Base-by-base conservation (phyloP, 2,888 invertebrate genomes). In the Harpalus rufipes region DNA sequence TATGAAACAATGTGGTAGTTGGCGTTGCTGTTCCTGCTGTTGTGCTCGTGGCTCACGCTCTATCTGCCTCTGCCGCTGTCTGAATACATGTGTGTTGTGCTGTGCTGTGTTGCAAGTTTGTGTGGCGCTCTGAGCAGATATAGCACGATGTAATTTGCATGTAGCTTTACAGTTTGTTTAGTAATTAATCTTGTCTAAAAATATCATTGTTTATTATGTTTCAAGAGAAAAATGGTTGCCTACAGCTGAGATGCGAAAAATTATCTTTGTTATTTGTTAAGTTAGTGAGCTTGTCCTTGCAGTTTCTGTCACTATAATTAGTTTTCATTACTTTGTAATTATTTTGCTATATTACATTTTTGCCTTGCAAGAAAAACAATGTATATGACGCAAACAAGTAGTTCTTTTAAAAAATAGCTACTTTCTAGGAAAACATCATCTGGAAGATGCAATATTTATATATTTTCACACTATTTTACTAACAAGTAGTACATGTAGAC, bases 61-160 rank as follows among this genome's bases (percentile, higher is more conserved):
- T 68, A 68, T 68, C 68, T 68, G 32, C 14, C 32, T 25, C 44
- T 51, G 44, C 44, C 32, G 68, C 41, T 39, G 39, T 68, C 39
- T 68, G 0, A 5, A 39, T 14, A 39, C 7, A 25, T 39, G 39
- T 39, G 68, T 68, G 39, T 32, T 32, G 32, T 32, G 32, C 6
- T 32, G 32, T 32, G 32, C 32, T 5, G 32, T 32, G 32, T 5
- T 32, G 32, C 32, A 25, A 7, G 39, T 39, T 10, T 68, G 39
- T 39, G 68, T 68, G 68, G 1, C 32, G 21, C 6, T 25, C 18
- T 63, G 21, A 8, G 63, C 18, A 76, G 76, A 76, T 76, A 76
- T 16, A 76, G 76, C 76, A 76, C 76, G 76, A 51, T 76, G 56
- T 76, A 76, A 76, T 76, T 76, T 76, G 76, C 76, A 76, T 76